Evolutionary conservation across 2,797 vertebrate species (phyloP).

Genomic region (Lepus townsendii): DNA sequence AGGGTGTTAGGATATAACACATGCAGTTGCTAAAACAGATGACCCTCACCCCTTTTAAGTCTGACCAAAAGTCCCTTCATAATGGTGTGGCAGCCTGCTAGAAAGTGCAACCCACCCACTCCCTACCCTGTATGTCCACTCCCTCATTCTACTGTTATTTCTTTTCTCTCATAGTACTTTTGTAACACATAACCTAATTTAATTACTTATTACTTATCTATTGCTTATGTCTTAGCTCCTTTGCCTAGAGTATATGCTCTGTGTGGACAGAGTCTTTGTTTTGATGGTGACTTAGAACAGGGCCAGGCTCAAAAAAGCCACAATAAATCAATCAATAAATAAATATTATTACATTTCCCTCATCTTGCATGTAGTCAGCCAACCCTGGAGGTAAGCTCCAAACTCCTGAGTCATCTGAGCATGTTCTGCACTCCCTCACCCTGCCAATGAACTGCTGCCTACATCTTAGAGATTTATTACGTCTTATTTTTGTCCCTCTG

Average conservation of each 20-base stretch:
- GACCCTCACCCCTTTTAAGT: background rate
- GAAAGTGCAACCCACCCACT: background rate
- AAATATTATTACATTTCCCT: background rate
- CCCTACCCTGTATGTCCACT: no score
- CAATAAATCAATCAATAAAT: background rate
- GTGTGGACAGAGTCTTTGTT: background rate
- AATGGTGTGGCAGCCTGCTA: background rate
- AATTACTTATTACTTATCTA: slow-evolving; percentile 14
- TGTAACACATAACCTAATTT: background rate
- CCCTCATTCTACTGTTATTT: background rate
- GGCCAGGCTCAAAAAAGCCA: background rate
- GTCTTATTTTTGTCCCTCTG: background rate
- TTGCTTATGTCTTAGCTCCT: background rate
- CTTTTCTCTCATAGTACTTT: background rate
- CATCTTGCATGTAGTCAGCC: background rate
- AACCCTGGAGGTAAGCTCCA: background rate
- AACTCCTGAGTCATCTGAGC: background rate
- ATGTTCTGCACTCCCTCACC: no score
- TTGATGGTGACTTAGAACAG: background rate
- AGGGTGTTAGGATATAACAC: background rate
- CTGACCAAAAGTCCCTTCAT: background rate
- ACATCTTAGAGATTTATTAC: background rate
- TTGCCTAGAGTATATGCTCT: background rate
- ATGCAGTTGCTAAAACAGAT: background rate
- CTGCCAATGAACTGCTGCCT: background rate